Evolutionary conservation across 2,797 vertebrate species (phyloP), one percentile per base, ranked within the genome.

Genomic region (Acrossocheilus wenchowensis): DNA sequence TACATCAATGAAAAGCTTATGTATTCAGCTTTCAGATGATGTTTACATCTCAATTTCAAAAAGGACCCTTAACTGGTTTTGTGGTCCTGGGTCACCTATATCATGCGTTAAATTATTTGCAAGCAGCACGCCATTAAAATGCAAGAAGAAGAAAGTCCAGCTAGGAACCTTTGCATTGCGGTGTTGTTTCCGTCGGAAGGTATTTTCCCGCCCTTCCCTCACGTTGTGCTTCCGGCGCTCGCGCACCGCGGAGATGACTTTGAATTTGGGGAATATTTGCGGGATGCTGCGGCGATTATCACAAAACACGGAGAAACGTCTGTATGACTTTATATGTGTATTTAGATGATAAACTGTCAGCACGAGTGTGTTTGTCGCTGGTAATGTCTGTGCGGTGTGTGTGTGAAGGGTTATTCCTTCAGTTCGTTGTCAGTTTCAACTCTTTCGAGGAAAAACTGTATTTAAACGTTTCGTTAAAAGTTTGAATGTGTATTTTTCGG

Each of bases 191-290:
- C 1, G 48, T n/a, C 12, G 62, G 74, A 78, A 36, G 1, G 15
- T n/a, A 4, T 15, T 84, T 50, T 39, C 4, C 26, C 5, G n/a
- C 62, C 12, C 1, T 14, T 15, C 11, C 12, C 11, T 9, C 6
- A 6, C 7, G 0, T 6, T 19, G 43, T 30, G 48, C 60, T 84
- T 84, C 83, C 83, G 83, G 54, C 5, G 9, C 12, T 7, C 41
- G 41, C 4, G 23, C 14, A 12, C 45, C 34, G 78, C 23, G 34
- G 62, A 75, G 83, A 68, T 84, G 83, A 84, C 83, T 78, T 78
- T 84, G 74, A 39, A 1, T 17, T 45, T 36, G 50, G 23, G 10
- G 14, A 52, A 6, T 15, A 23, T 69, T 1, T 0, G 45, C 2
- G 73, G 57, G 23, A 41, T 54, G 9, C 21, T 78, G 43, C 15